A percentile compares a stretch with the other conserved stretches of the same genome.
phyloP scores from a whole-genome alignment of 2,113 vertebrate genomes.

The Tragelaphus strepsiceros region DNA sequence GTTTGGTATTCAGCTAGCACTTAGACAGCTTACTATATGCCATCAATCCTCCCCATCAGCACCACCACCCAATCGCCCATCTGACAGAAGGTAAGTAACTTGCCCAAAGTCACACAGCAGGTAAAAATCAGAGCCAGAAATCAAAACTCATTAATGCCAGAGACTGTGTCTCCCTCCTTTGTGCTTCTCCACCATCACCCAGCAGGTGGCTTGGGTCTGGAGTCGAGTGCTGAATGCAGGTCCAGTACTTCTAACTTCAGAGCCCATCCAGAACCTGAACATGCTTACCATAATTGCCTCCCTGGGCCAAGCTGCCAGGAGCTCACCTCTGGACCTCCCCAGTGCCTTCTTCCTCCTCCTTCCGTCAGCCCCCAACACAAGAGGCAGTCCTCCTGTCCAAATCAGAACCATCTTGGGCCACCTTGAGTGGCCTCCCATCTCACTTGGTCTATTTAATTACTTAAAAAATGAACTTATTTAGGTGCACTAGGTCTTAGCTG shows the following conservation, averaged over 20 bases:
- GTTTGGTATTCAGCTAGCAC: background rate
- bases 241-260: background rate
- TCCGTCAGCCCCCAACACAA: rapidly evolving
- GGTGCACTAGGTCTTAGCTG: background rate
- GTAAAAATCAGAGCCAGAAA: background rate
- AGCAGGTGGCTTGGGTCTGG: background rate
- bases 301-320: background rate
- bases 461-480: background rate
- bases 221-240: rapidly evolving
- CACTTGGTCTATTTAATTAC: background rate
- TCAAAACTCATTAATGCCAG: background rate
- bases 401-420: background rate
- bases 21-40: background rate
- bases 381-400: background rate
- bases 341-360: background rate
- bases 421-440: background rate
- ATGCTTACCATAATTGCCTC: rapidly evolving
- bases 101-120: background rate
- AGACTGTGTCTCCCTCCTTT: background rate
- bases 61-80: background rate
- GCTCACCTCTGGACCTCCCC: no score
- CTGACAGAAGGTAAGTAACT: background rate
- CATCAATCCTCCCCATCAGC: no score
- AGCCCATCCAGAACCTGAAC: background rate
- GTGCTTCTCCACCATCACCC: background rate